Evolutionary conservation across 2,888 invertebrate species (phyloP), one percentile per base, ranked within the genome.

Genomic region (Orgyia antiqua): DNA sequence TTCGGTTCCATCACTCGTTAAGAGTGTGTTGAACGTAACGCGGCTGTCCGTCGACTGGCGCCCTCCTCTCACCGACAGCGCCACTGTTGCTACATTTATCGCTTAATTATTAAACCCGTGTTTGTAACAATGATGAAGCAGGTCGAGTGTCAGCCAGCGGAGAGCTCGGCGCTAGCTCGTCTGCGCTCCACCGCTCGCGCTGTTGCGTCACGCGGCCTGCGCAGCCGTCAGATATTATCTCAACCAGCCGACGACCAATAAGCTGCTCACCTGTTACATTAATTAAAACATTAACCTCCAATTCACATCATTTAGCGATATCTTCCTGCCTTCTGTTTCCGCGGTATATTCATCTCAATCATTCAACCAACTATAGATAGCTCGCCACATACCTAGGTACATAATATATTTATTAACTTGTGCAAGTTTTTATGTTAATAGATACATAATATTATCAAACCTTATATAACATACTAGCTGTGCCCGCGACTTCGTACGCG

Each of bases 51-150:
- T 77, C 80, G 78, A 82, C 86, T 84, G 84, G 77, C 79, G 78
- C 75, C 71, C 76, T 75, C 79, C 78, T 72, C 79, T 72, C 70
- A 70, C 75, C 73, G n/a, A n/a, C n/a, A n/a, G n/a, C n/a, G 72
- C 73, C 60, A 60, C 69, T 70, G 69, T 71, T 78, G 70, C 68
- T 77, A 72, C 76, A 83, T 83, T 83, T 84, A 83, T 83, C 82
- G 78, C 84, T 83, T 84, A 83, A 83, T 84, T 82, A 83, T 76
- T 79, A 71, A 75, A 77, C 79, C 76, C 72, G 82, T 79, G 78
- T 73, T 76, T 74, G 73, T 75, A 80, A 77, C 75, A 82, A 83
- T 83, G 79, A 79, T 69, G 68, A 74, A 67, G 70, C 70, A 77
- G 76, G 62, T 61, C 62, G 58, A 65, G 64, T 61, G 62, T 62